phyloP scores from a whole-genome alignment of 2,888 invertebrate species.

The Kuschelorhynchus macadamiae region DNA sequence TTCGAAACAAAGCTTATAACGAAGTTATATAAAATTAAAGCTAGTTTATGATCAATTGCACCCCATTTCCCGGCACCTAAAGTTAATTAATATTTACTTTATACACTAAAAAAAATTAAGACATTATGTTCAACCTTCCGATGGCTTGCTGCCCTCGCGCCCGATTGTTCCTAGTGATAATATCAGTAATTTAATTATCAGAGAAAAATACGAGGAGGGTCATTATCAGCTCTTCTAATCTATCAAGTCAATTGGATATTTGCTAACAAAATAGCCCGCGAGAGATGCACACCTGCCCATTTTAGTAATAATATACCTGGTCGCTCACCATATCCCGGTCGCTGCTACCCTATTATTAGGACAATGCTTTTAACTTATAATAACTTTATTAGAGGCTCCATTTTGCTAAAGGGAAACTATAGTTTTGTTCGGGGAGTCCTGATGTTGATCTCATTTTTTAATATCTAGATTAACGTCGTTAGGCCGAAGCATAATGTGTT shows the following conservation, averaged over 20 bases:
- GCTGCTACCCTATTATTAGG: constrained; percentile 35
- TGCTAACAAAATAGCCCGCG: constrained; percentile 34
- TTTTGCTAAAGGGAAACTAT: constrained; percentile 21
- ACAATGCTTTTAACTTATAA: constrained; percentile 30
- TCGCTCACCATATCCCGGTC: constrained; percentile 33
- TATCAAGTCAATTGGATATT: constrained; percentile 41
- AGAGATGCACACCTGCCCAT: constrained; percentile 45
- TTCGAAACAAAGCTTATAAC: too few species aligned
- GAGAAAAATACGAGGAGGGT: constrained; percentile 38
- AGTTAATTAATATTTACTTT: too few species aligned
- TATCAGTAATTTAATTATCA: constrained; percentile 48
- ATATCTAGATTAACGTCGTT: constrained; percentile 8
- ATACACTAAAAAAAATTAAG: constrained; percentile 16
- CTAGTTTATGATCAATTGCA: too few species aligned
- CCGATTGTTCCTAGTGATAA: constrained; percentile 33
- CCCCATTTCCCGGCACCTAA: too few species aligned
- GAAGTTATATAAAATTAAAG: too few species aligned
- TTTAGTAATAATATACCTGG: constrained; percentile 30
- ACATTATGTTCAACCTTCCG: constrained; percentile 20
- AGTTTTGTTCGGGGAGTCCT: background rate
- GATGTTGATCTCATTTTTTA: constrained; percentile 9
- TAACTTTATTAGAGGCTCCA: constrained; percentile 38
- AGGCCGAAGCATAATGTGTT: constrained; percentile 4
- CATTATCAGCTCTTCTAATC: constrained; percentile 35
- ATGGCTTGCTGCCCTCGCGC: constrained; percentile 20